Evolutionary conservation across 1,140 invertebrate species (phyloP).

Genomic region (Zaprionus africanus): DNA sequence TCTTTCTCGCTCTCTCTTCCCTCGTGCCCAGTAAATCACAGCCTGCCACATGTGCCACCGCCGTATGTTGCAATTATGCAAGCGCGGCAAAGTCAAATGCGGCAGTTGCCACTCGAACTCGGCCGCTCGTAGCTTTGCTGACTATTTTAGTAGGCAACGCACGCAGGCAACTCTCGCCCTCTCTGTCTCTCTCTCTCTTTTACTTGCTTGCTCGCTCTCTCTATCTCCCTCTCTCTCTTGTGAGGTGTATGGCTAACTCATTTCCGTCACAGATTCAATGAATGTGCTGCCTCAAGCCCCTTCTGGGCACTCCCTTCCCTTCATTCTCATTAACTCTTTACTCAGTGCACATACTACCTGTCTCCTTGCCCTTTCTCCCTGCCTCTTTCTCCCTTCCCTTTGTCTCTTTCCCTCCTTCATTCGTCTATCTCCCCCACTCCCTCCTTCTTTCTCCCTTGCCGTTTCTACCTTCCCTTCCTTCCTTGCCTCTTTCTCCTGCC

Average conservation of each 20-base stretch:
- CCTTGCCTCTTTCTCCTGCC: no score
- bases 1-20: background rate
- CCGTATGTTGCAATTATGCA: background rate
- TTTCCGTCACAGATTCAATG: slow-evolving; percentile 80
- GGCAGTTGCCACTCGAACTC: background rate
- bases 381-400: background rate
- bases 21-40: background rate
- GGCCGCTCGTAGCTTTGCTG: background rate
- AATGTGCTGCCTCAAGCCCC: slow-evolving; percentile 36
- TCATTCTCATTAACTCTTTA: background rate
- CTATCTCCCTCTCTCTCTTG: background rate
- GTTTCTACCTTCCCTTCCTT: no score
- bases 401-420: background rate
- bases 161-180: background rate
- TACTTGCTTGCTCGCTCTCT: background rate
- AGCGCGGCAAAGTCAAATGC: background rate
- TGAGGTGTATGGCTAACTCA: slow-evolving; percentile 63
- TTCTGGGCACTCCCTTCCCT: background rate
- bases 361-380: background rate
- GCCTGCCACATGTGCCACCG: background rate
- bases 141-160: background rate
- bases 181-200: background rate
- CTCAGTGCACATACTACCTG: no score
- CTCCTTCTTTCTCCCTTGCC: background rate
- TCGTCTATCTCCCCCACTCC: background rate